Evolutionary conservation across 2,888 invertebrate genomes (phyloP).

Genomic region (Ennomos erosarius): DNA sequence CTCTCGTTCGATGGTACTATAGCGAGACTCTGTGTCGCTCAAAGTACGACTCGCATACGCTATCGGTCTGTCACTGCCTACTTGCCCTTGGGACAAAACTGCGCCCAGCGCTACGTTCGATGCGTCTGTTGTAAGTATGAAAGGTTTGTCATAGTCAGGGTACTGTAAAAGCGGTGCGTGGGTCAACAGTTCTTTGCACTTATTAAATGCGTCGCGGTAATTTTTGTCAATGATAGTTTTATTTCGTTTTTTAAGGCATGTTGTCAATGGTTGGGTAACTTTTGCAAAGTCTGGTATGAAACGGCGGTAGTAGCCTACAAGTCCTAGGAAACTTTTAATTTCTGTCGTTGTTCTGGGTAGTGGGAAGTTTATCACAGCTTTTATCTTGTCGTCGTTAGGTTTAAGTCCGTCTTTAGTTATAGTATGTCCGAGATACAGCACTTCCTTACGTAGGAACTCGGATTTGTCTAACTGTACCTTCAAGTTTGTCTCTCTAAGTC

Average conservation of each 20-base stretch:
- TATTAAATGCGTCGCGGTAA: slow-evolving; percentile 8
- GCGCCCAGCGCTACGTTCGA: slow-evolving; percentile 11
- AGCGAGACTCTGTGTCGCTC: neutral
- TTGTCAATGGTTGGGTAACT: slow-evolving; percentile 13
- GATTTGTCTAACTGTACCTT: neutral
- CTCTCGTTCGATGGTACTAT: slow-evolving; percentile 11
- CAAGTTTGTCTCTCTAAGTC: too few species aligned
- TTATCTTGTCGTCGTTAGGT: neutral
- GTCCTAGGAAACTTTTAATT: slow-evolving; percentile 12
- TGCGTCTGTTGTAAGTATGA: slow-evolving; percentile 21
- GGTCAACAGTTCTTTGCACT: slow-evolving; percentile 12
- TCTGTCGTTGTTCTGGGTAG: slow-evolving; percentile 9
- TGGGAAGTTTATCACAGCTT: neutral
- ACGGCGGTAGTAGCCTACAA: slow-evolving; percentile 20
- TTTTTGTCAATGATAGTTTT: slow-evolving; percentile 10
- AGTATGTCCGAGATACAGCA: neutral
- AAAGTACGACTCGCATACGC: neutral
- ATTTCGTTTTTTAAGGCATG: slow-evolving; percentile 11
- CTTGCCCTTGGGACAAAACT: neutral
- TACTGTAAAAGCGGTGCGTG: slow-evolving; percentile 9
- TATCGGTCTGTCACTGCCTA: neutral
- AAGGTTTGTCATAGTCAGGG: slow-evolving; percentile 5
- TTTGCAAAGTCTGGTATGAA: slow-evolving; percentile 25
- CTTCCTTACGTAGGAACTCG: slow-evolving; percentile 5
- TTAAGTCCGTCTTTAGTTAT: neutral